Percentiles rank a stretch among this genome's conserved stretches.
phyloP scores from a whole-genome alignment of 2,888 invertebrate species.

The Rotaria macrura region DNA sequence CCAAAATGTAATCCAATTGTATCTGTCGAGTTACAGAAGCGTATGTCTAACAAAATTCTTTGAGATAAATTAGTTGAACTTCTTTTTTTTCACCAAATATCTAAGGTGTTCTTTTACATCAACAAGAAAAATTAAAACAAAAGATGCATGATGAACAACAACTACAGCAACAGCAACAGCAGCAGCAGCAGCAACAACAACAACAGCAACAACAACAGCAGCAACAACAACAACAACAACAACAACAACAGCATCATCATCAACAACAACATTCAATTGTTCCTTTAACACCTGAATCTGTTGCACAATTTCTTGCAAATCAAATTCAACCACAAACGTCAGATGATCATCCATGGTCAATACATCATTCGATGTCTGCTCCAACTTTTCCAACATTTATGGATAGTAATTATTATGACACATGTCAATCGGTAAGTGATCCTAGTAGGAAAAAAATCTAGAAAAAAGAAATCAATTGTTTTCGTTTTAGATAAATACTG shows the following conservation, averaged over 20 bases:
- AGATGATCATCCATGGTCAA: not conserved
- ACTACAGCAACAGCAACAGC: not conserved
- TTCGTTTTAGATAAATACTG: not conserved
- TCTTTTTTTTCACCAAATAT: not conserved
- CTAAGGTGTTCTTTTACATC: not conserved
- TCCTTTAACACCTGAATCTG: not conserved
- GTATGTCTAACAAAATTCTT: not conserved
- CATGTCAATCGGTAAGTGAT: not conserved
- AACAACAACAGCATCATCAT: not conserved
- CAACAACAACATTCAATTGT: not conserved
- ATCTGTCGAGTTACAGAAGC: not conserved
- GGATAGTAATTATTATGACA: not conserved
- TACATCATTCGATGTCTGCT: not conserved
- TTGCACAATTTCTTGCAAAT: not conserved
- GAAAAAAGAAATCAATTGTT: too few species aligned
- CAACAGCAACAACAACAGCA: not conserved
- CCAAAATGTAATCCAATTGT: not conserved
- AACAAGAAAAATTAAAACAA: slow-evolving; percentile 5
- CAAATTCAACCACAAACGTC: not conserved
- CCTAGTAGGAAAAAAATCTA: too few species aligned
- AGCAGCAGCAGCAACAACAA: not conserved
- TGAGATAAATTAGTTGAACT: too few species aligned
- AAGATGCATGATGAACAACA: not conserved
- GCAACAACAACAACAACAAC: not conserved
- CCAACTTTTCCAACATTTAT: not conserved